Evolutionary conservation across 2,888 invertebrate genomes (phyloP).

Genomic region (Xanthia togata): DNA sequence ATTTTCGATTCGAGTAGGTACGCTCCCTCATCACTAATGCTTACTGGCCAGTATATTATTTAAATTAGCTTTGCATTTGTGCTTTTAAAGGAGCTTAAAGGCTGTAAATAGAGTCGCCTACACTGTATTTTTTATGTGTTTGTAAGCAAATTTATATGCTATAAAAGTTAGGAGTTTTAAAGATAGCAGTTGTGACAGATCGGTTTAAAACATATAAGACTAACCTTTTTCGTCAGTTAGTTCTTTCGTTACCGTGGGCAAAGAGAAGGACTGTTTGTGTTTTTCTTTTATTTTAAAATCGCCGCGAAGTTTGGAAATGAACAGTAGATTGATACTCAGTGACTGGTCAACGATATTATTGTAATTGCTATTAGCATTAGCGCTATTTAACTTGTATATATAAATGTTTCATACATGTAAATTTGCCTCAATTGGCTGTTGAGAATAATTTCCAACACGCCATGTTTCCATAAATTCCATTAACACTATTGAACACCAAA

Average conservation of each 20-base stretch:
- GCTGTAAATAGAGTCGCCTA: slow-evolving; percentile 5
- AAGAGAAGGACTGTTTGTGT: slow-evolving; percentile 9
- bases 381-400: slow-evolving; percentile 19
- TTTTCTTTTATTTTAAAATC: slow-evolving; percentile 25
- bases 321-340: not conserved
- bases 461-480: slow-evolving; percentile 38
- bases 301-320: slow-evolving; percentile 5
- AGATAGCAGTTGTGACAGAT: no score
- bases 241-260: slow-evolving; percentile 4
- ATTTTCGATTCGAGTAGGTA: slow-evolving; percentile 54
- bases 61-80: slow-evolving; percentile 46
- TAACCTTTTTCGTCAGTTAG: slow-evolving; percentile 12
- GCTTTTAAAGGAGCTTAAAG: slow-evolving; percentile 26
- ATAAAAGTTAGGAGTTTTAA: no score
- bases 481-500: slow-evolving; percentile 13
- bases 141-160: slow-evolving; percentile 6
- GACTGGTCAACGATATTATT: slow-evolving; percentile 19
- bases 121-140: slow-evolving; percentile 2
- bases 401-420: slow-evolving; percentile 20
- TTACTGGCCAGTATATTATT: slow-evolving; percentile 51
- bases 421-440: slow-evolving; percentile 35
- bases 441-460: slow-evolving; percentile 31
- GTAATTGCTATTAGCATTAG: not conserved
- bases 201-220: not conserved
- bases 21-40: slow-evolving; percentile 54